Evolutionary conservation across 2,888 invertebrate species (phyloP), one percentile per base, ranked within the genome.

Genomic region (Apamea monoglypha): DNA sequence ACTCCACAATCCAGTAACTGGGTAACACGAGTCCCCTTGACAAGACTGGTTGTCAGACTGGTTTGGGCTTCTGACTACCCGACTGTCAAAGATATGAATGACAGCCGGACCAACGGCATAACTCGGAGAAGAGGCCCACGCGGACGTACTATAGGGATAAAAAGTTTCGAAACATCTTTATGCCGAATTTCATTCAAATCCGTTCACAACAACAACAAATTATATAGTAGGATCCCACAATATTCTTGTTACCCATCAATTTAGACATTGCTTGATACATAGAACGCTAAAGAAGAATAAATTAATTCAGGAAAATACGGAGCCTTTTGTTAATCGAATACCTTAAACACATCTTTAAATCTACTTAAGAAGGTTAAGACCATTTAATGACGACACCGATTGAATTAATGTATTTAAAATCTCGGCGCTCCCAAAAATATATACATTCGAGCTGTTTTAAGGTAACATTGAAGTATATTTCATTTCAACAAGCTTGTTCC

Each of bases 401-500:
- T 67, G 61, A 71, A 61, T 81, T 47, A 83, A 77, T 83, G 29
- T 78, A 77, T 80, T 50, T 78, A 63, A 77, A 86, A 72, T 76
- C 40, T 67, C 76, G n/a, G 44, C 36, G 72, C 25, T 25, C 6
- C 21, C 72, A 47, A 67, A 84, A 79, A 79, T 66, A 53, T 66
- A 81, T 56, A 50, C 50, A 63, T 70, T 78, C 21, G 67, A 83
- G 53, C 25, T 76, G 63, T 75, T 78, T 64, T 69, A 71, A 61
- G 68, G 25, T 73, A 77, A 71, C 47, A 68, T 74, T 36, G 69
- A 69, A 80, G 76, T 76, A 81, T 40, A 79, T 80, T 81, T 81
- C 68, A 84, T 86, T 85, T 85, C 75, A 73, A 78, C 80, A 81
- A 84, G 68, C 66, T 82, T 76, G 66, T 81, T 82, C 63, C 74